Percentiles rank a stretch among this genome's conserved stretches.
These are phyloP conservation scores for Unio delphinus DNA, from an alignment of 2,888 invertebrate genomes.

Conservation along the genomic window DNA sequence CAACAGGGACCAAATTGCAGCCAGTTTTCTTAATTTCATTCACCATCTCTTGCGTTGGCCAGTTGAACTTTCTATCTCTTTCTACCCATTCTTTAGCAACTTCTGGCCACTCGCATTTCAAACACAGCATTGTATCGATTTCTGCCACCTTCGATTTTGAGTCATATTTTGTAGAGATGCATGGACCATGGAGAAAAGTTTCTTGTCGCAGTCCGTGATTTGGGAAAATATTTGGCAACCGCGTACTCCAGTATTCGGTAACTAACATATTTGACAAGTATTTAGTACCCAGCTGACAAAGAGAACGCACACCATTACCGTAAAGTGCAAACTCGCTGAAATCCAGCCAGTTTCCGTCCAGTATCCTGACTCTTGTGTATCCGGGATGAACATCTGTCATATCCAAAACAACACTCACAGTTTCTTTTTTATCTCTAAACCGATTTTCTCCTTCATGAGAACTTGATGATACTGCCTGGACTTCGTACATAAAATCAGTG, in stretches of 20 bases:
- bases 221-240: background rate
- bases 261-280: background rate
- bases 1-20: slow-evolving; percentile 5
- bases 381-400: slow-evolving; percentile 1
- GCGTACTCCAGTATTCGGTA: background rate
- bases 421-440: background rate
- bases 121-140: background rate
- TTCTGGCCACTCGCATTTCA: slow-evolving; percentile 5
- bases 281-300: background rate
- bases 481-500: slow-evolving; percentile 8
- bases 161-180: background rate
- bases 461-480: background rate
- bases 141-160: background rate
- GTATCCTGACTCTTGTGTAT: background rate
- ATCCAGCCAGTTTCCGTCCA: background rate
- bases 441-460: background rate
- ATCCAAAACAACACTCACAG: background rate
- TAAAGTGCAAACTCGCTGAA: background rate
- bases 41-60: background rate
- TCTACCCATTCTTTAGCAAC: background rate
- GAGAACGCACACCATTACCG: background rate
- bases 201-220: background rate
- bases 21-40: background rate
- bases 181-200: background rate
- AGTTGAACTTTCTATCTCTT: background rate